phyloP scores from a whole-genome alignment of 2,888 invertebrate species.

The Hypercompe scribonia region DNA sequence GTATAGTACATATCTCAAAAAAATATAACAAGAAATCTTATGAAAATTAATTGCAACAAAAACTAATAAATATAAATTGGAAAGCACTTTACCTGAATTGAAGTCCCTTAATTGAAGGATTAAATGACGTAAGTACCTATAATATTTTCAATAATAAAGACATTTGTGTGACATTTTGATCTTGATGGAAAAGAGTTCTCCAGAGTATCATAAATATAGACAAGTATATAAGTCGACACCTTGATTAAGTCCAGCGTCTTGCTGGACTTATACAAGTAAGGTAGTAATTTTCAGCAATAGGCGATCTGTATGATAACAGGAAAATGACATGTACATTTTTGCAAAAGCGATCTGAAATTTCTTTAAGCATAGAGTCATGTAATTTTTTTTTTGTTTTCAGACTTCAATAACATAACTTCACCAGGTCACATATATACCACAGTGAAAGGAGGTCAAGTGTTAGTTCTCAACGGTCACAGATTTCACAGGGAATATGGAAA shows the following conservation, averaged over 20 bases:
- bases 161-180: background rate
- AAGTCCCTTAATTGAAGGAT: background rate
- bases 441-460: constrained; percentile 65
- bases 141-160: background rate
- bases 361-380: background rate
- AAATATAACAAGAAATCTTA: background rate
- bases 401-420: background rate
- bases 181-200: background rate
- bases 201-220: background rate
- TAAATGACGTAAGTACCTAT: background rate
- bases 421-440: constrained; percentile 61
- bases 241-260: too few species aligned
- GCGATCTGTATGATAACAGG: background rate
- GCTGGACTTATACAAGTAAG: background rate
- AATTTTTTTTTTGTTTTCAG: constrained; percentile 3
- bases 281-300: background rate
- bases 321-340: background rate
- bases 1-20: too few species aligned
- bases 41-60: background rate
- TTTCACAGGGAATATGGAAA: constrained; percentile 68
- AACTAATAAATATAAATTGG: background rate
- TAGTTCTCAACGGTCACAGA: constrained; percentile 61
- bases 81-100: background rate
- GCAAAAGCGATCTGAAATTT: background rate
- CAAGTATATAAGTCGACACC: too few species aligned